Conservation (phyloP, 1,140 invertebrate genomes). For the Neodiprion virginianus region DNA sequence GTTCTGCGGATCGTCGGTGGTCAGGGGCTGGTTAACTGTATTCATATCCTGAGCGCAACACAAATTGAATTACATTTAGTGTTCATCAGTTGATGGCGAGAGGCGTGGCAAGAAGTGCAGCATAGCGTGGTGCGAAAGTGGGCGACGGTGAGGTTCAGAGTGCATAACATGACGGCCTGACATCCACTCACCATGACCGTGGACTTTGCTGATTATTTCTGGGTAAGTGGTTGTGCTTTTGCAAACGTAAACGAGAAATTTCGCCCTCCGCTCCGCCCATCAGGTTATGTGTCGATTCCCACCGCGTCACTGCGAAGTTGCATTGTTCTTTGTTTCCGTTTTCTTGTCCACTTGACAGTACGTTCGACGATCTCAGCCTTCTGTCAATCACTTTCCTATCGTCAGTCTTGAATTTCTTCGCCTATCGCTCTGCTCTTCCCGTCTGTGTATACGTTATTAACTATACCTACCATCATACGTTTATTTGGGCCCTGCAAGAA, state of each 20-base stretch:
- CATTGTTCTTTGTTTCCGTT: constrained; percentile 6
- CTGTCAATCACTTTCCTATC: neutral
- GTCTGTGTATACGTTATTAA: too few relatives aligned
- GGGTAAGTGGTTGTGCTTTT: constrained; percentile 65
- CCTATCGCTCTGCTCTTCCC: too few relatives aligned
- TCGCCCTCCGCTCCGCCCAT: too few relatives aligned
- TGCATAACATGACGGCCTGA: constrained; percentile 47
- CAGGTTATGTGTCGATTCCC: neutral
- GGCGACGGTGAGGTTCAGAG: neutral
- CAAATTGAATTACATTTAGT: too few relatives aligned
- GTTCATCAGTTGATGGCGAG: too few relatives aligned
- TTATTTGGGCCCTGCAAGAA: too few relatives aligned
- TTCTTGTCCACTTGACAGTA: too few relatives aligned
- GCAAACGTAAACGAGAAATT: too few relatives aligned
- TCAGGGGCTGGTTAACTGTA: too few relatives aligned
- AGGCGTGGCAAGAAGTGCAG: neutral
- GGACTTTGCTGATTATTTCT: constrained; percentile 83
- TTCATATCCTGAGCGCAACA: too few relatives aligned
- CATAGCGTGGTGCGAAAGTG: neutral
- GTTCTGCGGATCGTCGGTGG: too few relatives aligned
- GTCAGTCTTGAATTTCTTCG: neutral
- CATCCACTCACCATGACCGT: constrained; percentile 71
- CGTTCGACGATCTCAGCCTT: neutral
- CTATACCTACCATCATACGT: too few relatives aligned
- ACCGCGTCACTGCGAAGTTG: neutral